Conservation (phyloP, 2,888 invertebrate genomes). For the Lasius platythorax region DNA sequence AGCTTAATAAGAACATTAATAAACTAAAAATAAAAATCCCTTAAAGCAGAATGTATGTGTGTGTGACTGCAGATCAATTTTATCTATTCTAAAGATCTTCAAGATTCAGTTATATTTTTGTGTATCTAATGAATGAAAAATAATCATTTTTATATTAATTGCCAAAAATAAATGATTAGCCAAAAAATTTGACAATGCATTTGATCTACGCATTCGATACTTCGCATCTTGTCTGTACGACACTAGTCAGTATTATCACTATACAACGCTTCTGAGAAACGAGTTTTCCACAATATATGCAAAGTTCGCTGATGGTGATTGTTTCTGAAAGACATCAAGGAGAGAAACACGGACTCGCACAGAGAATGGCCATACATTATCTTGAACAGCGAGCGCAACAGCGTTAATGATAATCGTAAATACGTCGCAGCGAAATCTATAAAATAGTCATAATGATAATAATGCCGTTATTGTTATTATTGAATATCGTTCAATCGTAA, state of each 20-base stretch:
- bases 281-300: conserved; percentile 30
- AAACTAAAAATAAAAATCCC: not conserved
- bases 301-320: conserved; percentile 16
- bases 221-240: not conserved
- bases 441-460: conserved; percentile 78
- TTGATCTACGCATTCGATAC: not conserved
- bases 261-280: not conserved
- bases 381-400: conserved; percentile 62
- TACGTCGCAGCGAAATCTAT: conserved; percentile 71
- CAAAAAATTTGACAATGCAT: not conserved
- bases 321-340: not conserved
- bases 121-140: not conserved
- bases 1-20: not conserved
- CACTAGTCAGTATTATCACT: not conserved
- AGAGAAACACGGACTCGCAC: not conserved
- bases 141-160: not conserved
- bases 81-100: not conserved
- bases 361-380: not conserved
- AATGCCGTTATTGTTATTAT: conserved; percentile 78
- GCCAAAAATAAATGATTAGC: too few species aligned
- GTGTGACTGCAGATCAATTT: not conserved
- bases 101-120: not conserved
- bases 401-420: conserved; percentile 74
- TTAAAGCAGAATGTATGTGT: too few species aligned
- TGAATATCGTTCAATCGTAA: conserved; percentile 77